Evolutionary conservation across 2,888 invertebrate species (phyloP).

Genomic region (Andrena bicolor): DNA sequence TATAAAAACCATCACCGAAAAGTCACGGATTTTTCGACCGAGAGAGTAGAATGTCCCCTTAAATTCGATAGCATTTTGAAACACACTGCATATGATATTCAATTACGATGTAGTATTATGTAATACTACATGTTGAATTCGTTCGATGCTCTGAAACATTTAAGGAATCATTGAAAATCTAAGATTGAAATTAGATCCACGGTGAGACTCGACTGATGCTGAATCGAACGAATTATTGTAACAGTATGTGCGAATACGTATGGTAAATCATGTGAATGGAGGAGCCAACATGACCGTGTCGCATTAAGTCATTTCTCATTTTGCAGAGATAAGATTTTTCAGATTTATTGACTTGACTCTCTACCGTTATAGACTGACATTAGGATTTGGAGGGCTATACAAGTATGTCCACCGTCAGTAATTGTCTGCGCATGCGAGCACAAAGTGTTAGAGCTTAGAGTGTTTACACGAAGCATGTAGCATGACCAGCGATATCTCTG

Average conservation of each 20-base stretch:
- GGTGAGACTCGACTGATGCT: not conserved
- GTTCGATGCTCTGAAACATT: not conserved
- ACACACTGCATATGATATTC: not conserved
- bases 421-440: conserved; percentile 39
- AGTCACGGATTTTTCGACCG: no score
- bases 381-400: conserved; percentile 92
- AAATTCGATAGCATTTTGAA: not conserved
- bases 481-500: conserved; percentile 30
- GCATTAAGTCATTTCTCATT: conserved; percentile 56
- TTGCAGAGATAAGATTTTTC: conserved; percentile 62
- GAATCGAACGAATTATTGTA: conserved; percentile 19
- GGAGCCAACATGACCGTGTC: conserved; percentile 9
- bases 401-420: conserved; percentile 88
- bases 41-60: no score
- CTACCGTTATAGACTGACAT: conserved; percentile 88
- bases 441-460: conserved; percentile 25
- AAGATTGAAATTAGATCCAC: not conserved
- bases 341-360: conserved; percentile 65
- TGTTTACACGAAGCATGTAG: conserved; percentile 37
- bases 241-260: conserved; percentile 2
- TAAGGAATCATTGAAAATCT: not conserved
- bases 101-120: not conserved
- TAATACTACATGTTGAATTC: not conserved
- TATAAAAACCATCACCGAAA: no score
- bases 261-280: conserved; percentile 11